phyloP scores from a whole-genome alignment of 2,797 vertebrate species.

The Gila robusta region DNA sequence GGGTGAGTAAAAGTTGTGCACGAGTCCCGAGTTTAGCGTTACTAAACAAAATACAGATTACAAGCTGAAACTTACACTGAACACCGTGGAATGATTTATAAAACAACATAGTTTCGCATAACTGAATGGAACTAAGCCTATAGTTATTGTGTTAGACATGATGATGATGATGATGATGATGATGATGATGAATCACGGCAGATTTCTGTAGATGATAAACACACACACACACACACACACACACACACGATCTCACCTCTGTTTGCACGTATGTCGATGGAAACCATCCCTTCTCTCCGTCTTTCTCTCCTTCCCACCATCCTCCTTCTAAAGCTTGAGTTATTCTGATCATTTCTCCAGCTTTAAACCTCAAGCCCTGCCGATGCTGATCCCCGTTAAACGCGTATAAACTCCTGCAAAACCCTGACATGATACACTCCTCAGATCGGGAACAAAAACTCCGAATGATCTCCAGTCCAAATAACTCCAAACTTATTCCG shows the following conservation, averaged over 20 bases:
- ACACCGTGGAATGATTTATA: neutral
- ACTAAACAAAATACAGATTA: neutral
- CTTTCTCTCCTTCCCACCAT: slow-evolving; percentile 98
- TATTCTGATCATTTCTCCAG: slow-evolving; percentile 88
- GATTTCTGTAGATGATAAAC: neutral
- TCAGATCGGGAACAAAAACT: neutral
- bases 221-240: neutral
- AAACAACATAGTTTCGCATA: neutral
- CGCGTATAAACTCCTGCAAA: slow-evolving; percentile 90
- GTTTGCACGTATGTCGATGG: slow-evolving; percentile 95
- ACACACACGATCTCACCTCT: slow-evolving; percentile 82
- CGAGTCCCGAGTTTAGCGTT: neutral
- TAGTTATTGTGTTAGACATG: neutral
- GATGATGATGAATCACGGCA: neutral
- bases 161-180: too few species aligned
- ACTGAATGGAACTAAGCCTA: neutral
- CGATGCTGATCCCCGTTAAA: slow-evolving; percentile 92
- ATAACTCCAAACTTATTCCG: neutral
- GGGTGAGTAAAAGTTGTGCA: neutral
- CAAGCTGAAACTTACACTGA: neutral
- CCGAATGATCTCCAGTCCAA: neutral
- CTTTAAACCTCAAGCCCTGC: slow-evolving; percentile 90
- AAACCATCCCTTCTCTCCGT: slow-evolving; percentile 92
- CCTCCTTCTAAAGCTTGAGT: slow-evolving; percentile 90
- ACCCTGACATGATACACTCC: slow-evolving; percentile 79